Evolutionary conservation across 2,888 invertebrate species (phyloP).

Genomic region (Thera obeliscata): DNA sequence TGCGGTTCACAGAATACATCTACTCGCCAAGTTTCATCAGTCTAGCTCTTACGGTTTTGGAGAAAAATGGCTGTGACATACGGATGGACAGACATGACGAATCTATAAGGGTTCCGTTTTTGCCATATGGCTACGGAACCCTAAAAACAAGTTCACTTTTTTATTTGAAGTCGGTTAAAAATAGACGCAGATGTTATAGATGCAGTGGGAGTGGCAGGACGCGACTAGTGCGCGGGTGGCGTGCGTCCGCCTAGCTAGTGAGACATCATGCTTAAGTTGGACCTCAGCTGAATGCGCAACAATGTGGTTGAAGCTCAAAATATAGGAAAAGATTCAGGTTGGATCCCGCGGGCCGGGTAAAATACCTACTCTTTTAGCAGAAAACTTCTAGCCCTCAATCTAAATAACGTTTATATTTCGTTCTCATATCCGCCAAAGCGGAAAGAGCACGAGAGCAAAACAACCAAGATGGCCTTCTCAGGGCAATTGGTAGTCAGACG

Average conservation of each 20-base stretch:
- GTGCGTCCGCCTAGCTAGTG: slow-evolving; percentile 9
- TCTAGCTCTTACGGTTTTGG: no score
- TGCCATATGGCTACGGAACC: no score
- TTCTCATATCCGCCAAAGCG: neutral
- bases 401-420: neutral
- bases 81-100: no score
- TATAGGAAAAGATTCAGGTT: neutral
- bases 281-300: neutral
- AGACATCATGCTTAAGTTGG: slow-evolving; percentile 23
- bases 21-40: no score
- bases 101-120: no score
- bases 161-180: neutral
- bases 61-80: no score
- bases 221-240: slow-evolving; percentile 17
- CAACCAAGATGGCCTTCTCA: neutral
- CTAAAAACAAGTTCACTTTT: no score
- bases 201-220: slow-evolving; percentile 13
- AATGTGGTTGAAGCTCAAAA: neutral
- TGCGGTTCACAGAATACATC: no score
- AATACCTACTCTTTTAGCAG: neutral
- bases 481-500: neutral
- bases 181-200: slow-evolving; percentile 11
- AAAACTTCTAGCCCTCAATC: neutral
- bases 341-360: neutral
- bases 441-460: neutral